Evolutionary conservation across 2,113 vertebrate genomes (phyloP).

Genomic region (Mystacornis crossleyi): DNA sequence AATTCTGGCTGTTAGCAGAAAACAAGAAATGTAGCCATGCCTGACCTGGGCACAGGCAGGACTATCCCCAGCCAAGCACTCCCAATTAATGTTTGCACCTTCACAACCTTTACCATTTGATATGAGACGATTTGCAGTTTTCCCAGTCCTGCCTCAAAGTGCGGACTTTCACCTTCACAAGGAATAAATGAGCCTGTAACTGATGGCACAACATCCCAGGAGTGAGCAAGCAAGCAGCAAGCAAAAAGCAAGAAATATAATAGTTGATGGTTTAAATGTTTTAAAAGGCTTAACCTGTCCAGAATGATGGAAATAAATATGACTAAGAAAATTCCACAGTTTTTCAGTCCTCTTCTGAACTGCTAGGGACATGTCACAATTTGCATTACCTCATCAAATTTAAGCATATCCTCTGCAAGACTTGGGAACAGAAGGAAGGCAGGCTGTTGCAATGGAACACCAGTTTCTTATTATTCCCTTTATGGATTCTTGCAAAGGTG

Average conservation of each 20-base stretch:
- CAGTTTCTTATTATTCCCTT: neutral
- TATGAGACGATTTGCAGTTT: neutral
- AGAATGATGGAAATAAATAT: neutral
- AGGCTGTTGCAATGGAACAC: neutral
- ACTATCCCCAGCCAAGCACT: neutral
- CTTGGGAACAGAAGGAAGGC: neutral
- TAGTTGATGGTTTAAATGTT: neutral
- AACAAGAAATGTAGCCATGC: neutral
- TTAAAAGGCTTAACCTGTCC: neutral
- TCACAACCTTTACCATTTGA: neutral
- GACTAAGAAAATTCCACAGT: neutral
- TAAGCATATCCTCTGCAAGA: neutral
- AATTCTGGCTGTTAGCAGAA: neutral
- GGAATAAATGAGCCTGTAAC: constrained; percentile 5
- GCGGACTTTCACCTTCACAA: neutral
- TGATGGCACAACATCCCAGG: neutral
- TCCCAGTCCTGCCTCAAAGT: neutral
- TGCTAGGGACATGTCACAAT: neutral
- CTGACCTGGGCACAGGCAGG: neutral
- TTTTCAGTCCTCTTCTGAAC: neutral
- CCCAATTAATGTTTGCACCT: neutral
- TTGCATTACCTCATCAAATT: neutral
- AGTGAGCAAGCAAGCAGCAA: neutral
- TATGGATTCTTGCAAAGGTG: neutral
- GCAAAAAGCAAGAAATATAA: neutral